Base-by-base conservation (phyloP, 2,888 invertebrate species). In the Ectemnius continuus region DNA sequence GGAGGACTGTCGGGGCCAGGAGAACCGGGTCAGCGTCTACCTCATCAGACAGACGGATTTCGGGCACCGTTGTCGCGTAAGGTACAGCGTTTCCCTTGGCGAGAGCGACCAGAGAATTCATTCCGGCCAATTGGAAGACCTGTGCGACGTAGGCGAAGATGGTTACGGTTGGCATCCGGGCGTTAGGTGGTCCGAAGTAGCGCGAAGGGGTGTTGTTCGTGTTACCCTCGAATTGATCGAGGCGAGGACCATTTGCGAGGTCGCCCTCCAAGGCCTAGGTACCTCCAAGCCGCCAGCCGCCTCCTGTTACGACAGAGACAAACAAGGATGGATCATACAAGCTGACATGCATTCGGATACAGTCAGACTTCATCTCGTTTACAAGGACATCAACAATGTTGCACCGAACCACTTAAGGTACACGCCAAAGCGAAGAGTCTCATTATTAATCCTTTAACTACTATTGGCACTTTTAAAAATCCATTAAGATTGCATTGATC, bases 241-340 rank as follows among this genome's bases (percentile, higher is more conserved):
- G 88, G 96, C 96, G 8, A 94, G 95, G 76, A 93, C 94, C 4
- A 91, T 95, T 65, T 94, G 94, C 79, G 94, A 94, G 86, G 93
- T 94, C 0, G 90, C 91, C 28, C 91, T 92, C 0, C 87, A 91
- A 81, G 88, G 93, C 4, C 85, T 94, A 16, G 93, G 93, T 0
- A 92, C 93, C 23, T 88, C 93, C n/a, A 90, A 91, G 0, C 91
- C 94, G 1, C 92, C 94, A 0, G 92, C 93, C 0, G 92, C 93
- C 0, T 93, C 94, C 0, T 95, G 95, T 88, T 96, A 96, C 91
- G 96, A 96, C 90, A 92, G 95, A 11, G 96, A 96, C 90, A 96
- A 96, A 86, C 93, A 93, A 87, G 95, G 95, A 5, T 96, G 96
- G 96, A 93, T 94, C 65, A 92, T 96, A 70, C 94, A 96, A 81